Evolutionary conservation across 2,888 invertebrate genomes (phyloP).

Genomic region (Lasioglossum oenotherae): DNA sequence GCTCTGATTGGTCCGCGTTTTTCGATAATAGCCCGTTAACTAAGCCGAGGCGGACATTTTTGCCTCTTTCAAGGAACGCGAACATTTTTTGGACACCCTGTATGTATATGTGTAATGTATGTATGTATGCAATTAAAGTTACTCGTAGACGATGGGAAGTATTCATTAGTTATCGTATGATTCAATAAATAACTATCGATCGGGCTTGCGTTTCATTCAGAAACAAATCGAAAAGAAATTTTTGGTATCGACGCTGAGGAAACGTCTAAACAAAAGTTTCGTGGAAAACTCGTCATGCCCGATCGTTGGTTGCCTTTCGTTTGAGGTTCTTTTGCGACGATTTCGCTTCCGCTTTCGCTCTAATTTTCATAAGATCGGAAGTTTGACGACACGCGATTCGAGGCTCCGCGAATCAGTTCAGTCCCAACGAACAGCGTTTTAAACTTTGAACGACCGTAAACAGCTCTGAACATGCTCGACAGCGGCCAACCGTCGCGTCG

Average conservation of each 20-base stretch:
- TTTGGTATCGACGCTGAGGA: background rate
- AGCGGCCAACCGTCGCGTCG: slow-evolving; percentile 24
- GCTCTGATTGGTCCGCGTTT: too few relatives aligned
- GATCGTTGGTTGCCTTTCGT: background rate
- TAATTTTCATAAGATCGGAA: background rate
- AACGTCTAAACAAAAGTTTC: background rate
- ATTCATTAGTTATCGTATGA: slow-evolving; percentile 41
- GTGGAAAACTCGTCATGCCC: background rate
- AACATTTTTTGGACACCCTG: too few relatives aligned
- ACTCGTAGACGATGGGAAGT: slow-evolving; percentile 48
- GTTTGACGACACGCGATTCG: background rate
- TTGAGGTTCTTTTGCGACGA: background rate
- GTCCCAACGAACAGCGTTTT: slow-evolving; percentile 6
- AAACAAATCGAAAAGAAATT: background rate
- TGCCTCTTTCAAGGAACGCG: too few relatives aligned
- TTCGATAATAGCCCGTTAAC: too few relatives aligned
- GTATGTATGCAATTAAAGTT: slow-evolving; percentile 42
- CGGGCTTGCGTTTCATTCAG: slow-evolving; percentile 32
- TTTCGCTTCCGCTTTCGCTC: background rate
- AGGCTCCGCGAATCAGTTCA: background rate
- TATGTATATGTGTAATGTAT: background rate
- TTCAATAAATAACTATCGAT: slow-evolving; percentile 37
- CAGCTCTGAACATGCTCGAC: slow-evolving; percentile 15
- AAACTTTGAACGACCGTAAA: background rate
- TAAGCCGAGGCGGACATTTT: too few relatives aligned